Conservation (phyloP, 2,113 vertebrate species). For the Parus major region DNA sequence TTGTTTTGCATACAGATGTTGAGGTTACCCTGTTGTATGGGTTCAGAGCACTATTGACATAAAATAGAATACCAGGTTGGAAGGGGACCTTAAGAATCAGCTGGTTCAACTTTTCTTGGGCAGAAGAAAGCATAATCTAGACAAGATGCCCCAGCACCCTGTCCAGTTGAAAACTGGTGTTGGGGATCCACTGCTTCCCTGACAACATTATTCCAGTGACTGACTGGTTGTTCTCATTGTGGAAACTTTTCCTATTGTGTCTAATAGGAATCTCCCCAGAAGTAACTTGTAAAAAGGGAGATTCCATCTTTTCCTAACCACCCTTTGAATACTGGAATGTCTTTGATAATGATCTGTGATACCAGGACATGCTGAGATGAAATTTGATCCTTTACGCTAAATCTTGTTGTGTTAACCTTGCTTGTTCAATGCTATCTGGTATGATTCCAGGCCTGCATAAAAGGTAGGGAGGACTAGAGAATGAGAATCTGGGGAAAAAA, state of each 20-base stretch:
- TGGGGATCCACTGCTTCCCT: neutral
- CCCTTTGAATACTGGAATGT: neutral
- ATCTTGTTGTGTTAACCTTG: neutral
- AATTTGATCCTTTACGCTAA: neutral
- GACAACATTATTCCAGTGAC: neutral
- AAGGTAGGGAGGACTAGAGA: neutral
- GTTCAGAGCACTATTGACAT: neutral
- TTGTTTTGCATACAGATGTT: neutral
- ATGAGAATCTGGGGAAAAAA: neutral
- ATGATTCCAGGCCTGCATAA: neutral
- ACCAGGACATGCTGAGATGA: neutral
- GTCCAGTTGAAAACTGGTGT: neutral
- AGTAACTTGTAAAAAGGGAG: neutral
- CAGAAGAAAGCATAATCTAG: neutral
- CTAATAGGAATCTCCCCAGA: neutral
- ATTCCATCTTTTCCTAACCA: neutral
- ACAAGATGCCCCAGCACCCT: neutral
- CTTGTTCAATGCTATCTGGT: neutral
- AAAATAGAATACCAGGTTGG: neutral
- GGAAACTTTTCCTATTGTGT: neutral
- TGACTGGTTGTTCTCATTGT: neutral
- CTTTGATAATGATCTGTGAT: neutral
- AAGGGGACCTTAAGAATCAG: neutral
- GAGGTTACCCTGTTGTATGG: neutral
- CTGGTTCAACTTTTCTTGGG: neutral